These are phyloP conservation scores for Protonibea diacanthus DNA, from an alignment of 2,797 vertebrate genomes.

Conservation along the genomic window DNA sequence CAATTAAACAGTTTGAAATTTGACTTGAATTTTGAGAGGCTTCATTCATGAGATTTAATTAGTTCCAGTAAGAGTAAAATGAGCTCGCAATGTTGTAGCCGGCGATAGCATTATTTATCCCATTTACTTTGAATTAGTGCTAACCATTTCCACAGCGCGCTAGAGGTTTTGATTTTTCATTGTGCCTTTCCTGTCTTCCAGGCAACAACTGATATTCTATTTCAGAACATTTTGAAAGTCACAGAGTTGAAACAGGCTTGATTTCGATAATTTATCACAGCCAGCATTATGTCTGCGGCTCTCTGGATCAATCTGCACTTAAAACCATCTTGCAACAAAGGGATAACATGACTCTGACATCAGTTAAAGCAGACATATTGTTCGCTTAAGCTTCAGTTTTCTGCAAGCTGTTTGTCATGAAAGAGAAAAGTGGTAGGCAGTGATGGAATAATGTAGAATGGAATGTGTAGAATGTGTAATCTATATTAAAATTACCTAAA, in stretches of 20 bases:
- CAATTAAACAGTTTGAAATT: constrained; percentile 17
- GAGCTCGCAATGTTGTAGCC: neutral
- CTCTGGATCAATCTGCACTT: constrained; percentile 29
- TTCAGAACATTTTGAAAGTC: constrained; percentile 29
- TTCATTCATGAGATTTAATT: neutral
- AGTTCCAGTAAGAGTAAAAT: constrained; percentile 2
- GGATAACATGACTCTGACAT: constrained; percentile 3
- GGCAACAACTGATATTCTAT: constrained; percentile 19
- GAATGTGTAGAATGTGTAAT: neutral
- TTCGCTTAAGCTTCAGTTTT: constrained; percentile 5
- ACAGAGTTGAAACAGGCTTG: constrained; percentile 17
- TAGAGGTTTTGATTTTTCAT: neutral
- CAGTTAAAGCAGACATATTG: constrained; percentile 19
- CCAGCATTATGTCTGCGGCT: constrained; percentile 6
- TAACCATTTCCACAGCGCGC: constrained; percentile 5
- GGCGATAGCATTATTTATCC: constrained; percentile 1
- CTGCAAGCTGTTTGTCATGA: constrained; percentile 11
- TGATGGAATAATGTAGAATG: neutral
- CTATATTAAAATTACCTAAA: neutral
- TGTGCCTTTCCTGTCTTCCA: constrained; percentile 4
- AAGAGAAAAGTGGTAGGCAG: neutral
- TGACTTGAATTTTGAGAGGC: neutral
- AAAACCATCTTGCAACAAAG: constrained; percentile 6
- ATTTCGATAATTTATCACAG: constrained; percentile 28
- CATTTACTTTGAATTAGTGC: neutral